Evolutionary conservation across 92 coral and sea anemone genomes (phyloP), one percentile per base, ranked within the genome.

Genomic region (Zoanthus solanderi): DNA sequence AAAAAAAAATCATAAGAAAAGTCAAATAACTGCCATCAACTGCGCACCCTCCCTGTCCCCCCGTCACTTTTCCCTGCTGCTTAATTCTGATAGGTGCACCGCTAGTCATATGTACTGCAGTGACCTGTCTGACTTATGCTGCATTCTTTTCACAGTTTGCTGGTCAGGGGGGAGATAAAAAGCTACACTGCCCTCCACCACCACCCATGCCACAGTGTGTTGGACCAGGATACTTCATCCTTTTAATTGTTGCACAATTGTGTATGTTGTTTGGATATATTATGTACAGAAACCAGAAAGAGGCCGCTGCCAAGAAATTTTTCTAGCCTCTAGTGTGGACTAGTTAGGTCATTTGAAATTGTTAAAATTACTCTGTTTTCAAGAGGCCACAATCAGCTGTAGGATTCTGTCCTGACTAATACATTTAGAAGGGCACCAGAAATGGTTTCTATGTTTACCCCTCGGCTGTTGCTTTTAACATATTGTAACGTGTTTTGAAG

Each of bases 231-330:
- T 95, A 95, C 75, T 97, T 97, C 67, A 94, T 97, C 42, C 90
- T 97, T 28, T 76, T 97, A 23, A 91, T 94, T 29, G 78, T 97
- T 17, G 90, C 93, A 50, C 99, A 97, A 75, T 60, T 97, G 34
- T 92, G 91, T 73, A 94, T 95, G 92, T 74, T 97, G 60, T 73
- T 94, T 31, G 95, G 97, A 47, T 97, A 97, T 76, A 86, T 97
- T 18, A 91, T 91, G 54, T 97, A 97, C 84, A 91, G 94, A 60
- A 95, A 94, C 87, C 99, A 97, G 85, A 97, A 95, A 54, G 99
- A 97, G 75, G 99, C 99, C 8, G 99, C 99, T 0, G 98, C 98
- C n/a, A 97, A 97, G 92, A 97, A 97, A 85, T 97, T 97, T 95
- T 97, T 93, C 90, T 97, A 87, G 86, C 71, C 87, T 23, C n/a